phyloP scores from a whole-genome alignment of 2,888 invertebrate species.

The Cheilosia grossa region DNA sequence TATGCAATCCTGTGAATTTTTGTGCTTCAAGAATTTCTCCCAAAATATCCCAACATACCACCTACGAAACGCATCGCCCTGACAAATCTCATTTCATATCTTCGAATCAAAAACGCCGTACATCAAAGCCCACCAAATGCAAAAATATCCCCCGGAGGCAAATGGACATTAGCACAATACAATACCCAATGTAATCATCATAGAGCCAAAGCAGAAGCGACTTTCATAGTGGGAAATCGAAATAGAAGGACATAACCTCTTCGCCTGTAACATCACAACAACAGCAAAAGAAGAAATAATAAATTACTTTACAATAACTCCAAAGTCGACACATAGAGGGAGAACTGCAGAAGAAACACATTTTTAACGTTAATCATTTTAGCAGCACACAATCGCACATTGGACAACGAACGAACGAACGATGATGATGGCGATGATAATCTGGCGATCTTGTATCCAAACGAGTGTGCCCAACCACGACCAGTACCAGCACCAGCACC shows the following conservation, averaged over 20 bases:
- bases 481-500: slow-evolving; percentile 10
- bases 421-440: slow-evolving; percentile 74
- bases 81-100: slow-evolving; percentile 56
- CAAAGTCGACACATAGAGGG: slow-evolving; percentile 68
- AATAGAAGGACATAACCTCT: slow-evolving; percentile 64
- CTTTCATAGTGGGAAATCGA: slow-evolving; percentile 44
- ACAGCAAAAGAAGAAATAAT: slow-evolving; percentile 59
- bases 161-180: slow-evolving; percentile 45
- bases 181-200: slow-evolving; percentile 59
- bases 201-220: slow-evolving; percentile 50
- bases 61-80: slow-evolving; percentile 25
- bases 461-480: slow-evolving; percentile 48
- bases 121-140: slow-evolving; percentile 37
- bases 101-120: slow-evolving; percentile 46
- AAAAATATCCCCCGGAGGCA: slow-evolving; percentile 43
- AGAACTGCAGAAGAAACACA: slow-evolving; percentile 51
- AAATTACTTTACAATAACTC: slow-evolving; percentile 74
- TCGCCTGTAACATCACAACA: slow-evolving; percentile 34
- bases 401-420: slow-evolving; percentile 69
- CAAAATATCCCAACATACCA: slow-evolving; percentile 22
- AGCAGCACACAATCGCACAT: slow-evolving; percentile 66
- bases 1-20: background rate
- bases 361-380: slow-evolving; percentile 74
- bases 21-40: background rate
- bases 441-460: slow-evolving; percentile 71